Evolutionary conservation across 2,113 vertebrate species (phyloP).

Genomic region (Prolemur simus): DNA sequence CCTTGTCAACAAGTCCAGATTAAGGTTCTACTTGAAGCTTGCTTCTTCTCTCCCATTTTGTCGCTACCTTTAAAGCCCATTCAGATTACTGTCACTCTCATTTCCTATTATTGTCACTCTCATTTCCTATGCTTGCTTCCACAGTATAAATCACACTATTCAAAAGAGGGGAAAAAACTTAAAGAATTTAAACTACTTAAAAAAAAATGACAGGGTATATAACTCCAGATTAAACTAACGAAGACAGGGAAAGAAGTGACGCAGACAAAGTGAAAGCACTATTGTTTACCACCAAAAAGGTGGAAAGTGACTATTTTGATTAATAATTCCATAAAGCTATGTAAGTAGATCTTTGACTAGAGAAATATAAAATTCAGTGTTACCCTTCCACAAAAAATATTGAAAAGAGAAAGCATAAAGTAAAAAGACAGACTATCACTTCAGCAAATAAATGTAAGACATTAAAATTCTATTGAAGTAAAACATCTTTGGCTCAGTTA

Average conservation of each 20-base stretch:
- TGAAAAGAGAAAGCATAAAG: not conserved
- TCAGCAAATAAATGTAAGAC: not conserved
- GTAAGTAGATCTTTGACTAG: not conserved
- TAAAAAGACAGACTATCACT: not conserved
- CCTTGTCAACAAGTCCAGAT: not conserved
- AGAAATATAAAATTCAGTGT: not conserved
- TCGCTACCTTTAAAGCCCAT: not conserved
- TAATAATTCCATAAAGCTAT: not conserved
- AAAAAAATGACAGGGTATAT: not conserved
- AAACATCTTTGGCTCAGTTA: not conserved
- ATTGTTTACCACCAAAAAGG: not conserved
- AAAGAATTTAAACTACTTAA: not conserved
- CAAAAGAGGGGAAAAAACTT: not conserved
- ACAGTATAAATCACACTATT: not conserved
- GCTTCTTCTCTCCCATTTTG: not conserved
- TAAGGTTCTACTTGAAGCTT: not conserved
- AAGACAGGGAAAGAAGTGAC: not conserved
- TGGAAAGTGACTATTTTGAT: not conserved
- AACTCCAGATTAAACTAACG: not conserved
- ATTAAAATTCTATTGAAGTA: not conserved
- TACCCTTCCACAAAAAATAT: not conserved
- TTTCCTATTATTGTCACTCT: too few species aligned
- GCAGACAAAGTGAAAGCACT: not conserved
- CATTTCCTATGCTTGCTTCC: not conserved
- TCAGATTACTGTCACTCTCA: not conserved